Evolutionary conservation across 2,888 invertebrate species (phyloP).

Genomic region (Hedychridium roseum): DNA sequence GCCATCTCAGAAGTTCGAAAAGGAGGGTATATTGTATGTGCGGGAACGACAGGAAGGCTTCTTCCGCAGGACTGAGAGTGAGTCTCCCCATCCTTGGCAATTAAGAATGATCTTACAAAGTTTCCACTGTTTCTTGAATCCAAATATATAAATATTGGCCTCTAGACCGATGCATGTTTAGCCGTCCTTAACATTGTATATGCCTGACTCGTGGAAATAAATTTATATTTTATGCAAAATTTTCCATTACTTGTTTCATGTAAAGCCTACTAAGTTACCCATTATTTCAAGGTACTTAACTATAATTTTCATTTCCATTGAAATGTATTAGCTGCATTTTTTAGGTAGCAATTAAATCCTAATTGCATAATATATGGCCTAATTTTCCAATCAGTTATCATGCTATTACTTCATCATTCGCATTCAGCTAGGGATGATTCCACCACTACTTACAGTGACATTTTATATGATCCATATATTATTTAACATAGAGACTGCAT

Average conservation of each 20-base stretch:
- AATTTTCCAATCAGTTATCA: no score
- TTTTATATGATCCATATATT: no score
- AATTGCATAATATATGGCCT: no score
- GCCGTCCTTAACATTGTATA: conserved; percentile 25
- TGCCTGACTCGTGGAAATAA: conserved; percentile 32
- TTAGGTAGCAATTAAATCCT: no score
- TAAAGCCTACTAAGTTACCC: no score
- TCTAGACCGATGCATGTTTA: conserved; percentile 33
- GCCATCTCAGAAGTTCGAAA: conserved; percentile 87
- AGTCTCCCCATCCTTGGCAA: conserved; percentile 55
- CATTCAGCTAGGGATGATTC: no score
- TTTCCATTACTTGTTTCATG: conserved; percentile 25
- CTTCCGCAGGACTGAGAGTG: conserved; percentile 91
- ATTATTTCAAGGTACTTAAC: no score
- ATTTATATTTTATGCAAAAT: conserved; percentile 25
- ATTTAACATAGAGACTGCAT: no score
- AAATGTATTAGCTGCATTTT: no score
- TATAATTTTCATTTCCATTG: no score
- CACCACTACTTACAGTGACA: no score
- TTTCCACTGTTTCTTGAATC: conserved; percentile 15
- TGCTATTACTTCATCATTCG: no score
- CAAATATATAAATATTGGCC: conserved; percentile 14
- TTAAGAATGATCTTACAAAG: conserved; percentile 13
- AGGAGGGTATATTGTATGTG: conserved; percentile 86
- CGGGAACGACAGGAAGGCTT: conserved; percentile 91